A percentile compares a stretch with the other conserved stretches of the same genome.
Conservation (phyloP, 2,113 vertebrate species). For the Siniperca chuatsi region DNA sequence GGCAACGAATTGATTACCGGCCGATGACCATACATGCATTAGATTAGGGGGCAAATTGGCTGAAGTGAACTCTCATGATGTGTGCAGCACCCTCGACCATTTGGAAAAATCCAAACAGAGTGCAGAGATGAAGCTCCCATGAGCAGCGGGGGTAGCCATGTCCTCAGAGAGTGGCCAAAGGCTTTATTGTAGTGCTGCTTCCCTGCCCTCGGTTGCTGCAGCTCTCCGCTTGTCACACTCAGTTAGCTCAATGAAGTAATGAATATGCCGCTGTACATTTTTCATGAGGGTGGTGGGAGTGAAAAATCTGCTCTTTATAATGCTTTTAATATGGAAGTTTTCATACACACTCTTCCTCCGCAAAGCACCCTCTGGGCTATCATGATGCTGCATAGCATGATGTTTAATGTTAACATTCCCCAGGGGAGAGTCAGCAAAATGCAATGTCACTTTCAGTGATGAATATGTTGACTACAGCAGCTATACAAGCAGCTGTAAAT, state of each 20-base stretch:
- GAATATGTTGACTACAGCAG: conserved; percentile 66
- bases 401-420: conserved; percentile 74
- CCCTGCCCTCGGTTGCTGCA: conserved; percentile 70
- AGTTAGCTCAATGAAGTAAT: conserved; percentile 82
- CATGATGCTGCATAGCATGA: conserved; percentile 70
- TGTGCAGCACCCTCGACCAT: conserved; percentile 61
- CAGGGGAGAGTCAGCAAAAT: conserved; percentile 67
- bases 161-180: conserved; percentile 73
- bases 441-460: conserved; percentile 77
- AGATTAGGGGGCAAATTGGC: conserved; percentile 61
- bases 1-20: conserved; percentile 64
- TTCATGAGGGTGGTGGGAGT: conserved; percentile 78
- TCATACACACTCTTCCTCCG: conserved; percentile 64
- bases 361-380: conserved; percentile 47
- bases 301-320: conserved; percentile 77
- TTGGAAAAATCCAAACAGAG: conserved; percentile 69
- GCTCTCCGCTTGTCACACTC: conserved; percentile 82
- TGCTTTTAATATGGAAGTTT: conserved; percentile 78
- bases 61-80: conserved; percentile 49
- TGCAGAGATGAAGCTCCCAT: conserved; percentile 64
- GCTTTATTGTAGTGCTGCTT: conserved; percentile 73
- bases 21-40: conserved; percentile 49
- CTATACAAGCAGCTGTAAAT: conserved; percentile 68
- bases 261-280: conserved; percentile 81
- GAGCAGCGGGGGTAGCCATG: conserved; percentile 69